Evolutionary conservation across 2,888 invertebrate species (phyloP).

Genomic region (Lypha dubia): DNA sequence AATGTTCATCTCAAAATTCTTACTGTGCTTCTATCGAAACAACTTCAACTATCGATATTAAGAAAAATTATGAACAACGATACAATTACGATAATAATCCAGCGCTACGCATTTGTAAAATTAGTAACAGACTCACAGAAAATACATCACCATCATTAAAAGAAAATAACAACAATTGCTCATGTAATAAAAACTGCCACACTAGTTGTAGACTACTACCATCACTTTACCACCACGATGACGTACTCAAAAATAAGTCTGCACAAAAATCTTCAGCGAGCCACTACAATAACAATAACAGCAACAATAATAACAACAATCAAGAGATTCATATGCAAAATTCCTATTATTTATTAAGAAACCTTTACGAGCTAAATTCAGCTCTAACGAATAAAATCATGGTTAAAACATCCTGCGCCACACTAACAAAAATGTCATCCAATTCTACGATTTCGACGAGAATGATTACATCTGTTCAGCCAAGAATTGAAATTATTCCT

Average conservation of each 20-base stretch:
- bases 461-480: not conserved
- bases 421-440: conserved; percentile 4
- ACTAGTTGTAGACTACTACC: conserved; percentile 47
- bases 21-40: conserved; percentile 28
- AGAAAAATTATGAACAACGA: not conserved
- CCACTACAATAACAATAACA: conserved; percentile 35
- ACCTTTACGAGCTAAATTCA: conserved; percentile 25
- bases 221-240: conserved; percentile 49
- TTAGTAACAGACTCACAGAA: conserved; percentile 35
- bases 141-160: conserved; percentile 10
- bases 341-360: conserved; percentile 69
- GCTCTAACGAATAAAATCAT: conserved; percentile 33
- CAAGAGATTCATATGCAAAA: conserved; percentile 65
- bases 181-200: conserved; percentile 64
- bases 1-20: conserved; percentile 15
- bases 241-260: conserved; percentile 59
- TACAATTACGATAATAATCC: conserved; percentile 38
- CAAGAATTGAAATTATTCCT: conserved; percentile 12
- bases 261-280: conserved; percentile 52
- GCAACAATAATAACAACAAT: conserved; percentile 14
- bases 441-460: not conserved
- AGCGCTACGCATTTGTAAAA: conserved; percentile 56
- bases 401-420: conserved; percentile 32
- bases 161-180: conserved; percentile 58
- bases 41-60: not conserved